Base-by-base conservation (phyloP, 2,797 vertebrate species). In the Coranthus polyacanthus region DNA sequence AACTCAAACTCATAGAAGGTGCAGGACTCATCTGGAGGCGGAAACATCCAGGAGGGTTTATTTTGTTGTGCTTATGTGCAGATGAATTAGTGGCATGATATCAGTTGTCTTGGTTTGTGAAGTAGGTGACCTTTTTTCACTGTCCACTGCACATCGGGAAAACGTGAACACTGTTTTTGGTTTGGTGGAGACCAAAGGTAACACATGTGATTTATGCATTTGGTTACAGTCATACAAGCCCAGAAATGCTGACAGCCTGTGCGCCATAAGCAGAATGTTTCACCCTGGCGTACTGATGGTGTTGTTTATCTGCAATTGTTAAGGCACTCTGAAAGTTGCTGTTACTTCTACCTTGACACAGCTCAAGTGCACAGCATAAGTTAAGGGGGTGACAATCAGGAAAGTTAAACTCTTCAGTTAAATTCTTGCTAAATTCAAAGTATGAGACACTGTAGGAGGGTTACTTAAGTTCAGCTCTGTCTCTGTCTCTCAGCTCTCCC, bases 401-500 rank as follows among this genome's bases (percentile, higher is more conserved):
- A 82, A 84, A 88, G 78, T 83, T 78, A 74, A 77, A 76, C 64
- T 81, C 70, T 59, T 78, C 65, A 76, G 58, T 68, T 81, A 69
- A 85, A 88, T 77, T 81, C 64, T 71, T 68, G 51, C 12, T 65
- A 65, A 74, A 88, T 75, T 83, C 72, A 86, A 81, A 82, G 70
- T 42, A 59, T 54, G 59, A 85, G 69, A 79, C 49, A 68, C 43
- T 75, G 64, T 78, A 58, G 74, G 68, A 71, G 65, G 83, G 86
- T 89, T 85, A 88, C 79, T 80, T 76, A 69, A 87, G 86, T 88
- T 89, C 88, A 87, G 32, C 70, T 54, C 67, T 21, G 54, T 44
- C 53, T 59, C 12, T 37, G 39, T n/a, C 72, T 81, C 55, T 76
- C 52, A 61, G 55, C 75, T 52, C 62, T 24, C 46, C 60, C 42